Evolutionary conservation across 2,888 invertebrate species (phyloP), one percentile per base, ranked within the genome.

Genomic region (Eristalis intricaria): DNA sequence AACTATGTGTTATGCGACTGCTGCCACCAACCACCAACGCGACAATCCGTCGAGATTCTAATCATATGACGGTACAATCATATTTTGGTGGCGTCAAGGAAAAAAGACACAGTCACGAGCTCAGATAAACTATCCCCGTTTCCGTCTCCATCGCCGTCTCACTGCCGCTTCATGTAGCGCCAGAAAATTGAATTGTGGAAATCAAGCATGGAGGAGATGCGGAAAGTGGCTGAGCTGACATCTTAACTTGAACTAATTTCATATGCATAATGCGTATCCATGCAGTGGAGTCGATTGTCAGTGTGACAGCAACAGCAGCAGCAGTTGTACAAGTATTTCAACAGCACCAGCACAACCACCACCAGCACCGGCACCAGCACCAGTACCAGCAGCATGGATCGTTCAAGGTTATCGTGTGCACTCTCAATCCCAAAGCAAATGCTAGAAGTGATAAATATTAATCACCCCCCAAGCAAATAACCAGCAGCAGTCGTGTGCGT

Each of bases 371-470:
- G 29, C 38, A 66, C 11, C 38, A 40, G 40, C 10, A 50, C 29
- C 63, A 64, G 26, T 60, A 43, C 50, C 74, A 74, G 74, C 76
- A 82, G 58, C 76, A 76, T 60, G 56, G 76, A 35, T 65, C 76
- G 84, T 84, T 87, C 87, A 87, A 87, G 87, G 87, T 87, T 87
- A 84, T 68, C 87, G 50, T 84, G 80, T 84, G 76, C 79, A 80
- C 84, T 87, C 87, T 58, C 79, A 76, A 76, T 60, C 75, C 60
- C 66, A 73, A 68, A 83, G 87, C 79, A 83, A 87, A 80, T 64
- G 76, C 76, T 80, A 73, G 75, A 87, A 80, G 84, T 66, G 87
- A 87, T 87, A 87, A 87, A 87, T 87, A 84, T 87, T 84, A 87
- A 87, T 87, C 84, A 81, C 79, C 68, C 65, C 61, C 63, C 60